Percentiles rank a stretch among this genome's conserved stretches.
Conservation (phyloP, 2,797 vertebrate species). For the Capromys pilorides region DNA sequence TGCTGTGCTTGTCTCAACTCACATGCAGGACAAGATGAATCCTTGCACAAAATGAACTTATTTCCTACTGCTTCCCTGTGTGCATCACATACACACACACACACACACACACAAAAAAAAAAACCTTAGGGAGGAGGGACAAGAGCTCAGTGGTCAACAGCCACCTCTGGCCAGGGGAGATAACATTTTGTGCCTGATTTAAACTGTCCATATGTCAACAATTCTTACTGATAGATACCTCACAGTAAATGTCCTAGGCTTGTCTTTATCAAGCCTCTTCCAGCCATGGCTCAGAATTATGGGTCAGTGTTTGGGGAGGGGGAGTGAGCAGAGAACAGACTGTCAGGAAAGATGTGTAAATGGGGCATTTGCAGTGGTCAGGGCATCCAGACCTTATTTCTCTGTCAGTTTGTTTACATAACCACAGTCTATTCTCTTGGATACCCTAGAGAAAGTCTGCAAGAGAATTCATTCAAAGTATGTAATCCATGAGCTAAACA, state of each 20-base stretch:
- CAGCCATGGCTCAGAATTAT: constrained; percentile 3
- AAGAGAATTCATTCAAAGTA: not conserved
- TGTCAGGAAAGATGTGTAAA: not conserved
- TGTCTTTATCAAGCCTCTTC: constrained; percentile 10
- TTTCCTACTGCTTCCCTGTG: not conserved
- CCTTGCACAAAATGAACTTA: not conserved
- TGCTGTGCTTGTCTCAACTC: too few relatives aligned
- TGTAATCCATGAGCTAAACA: not conserved
- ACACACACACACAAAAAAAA: not conserved
- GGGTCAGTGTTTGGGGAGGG: not conserved
- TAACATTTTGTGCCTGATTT: constrained; percentile 34
- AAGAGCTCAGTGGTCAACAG: not conserved
- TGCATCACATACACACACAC: not conserved
- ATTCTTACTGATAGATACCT: not conserved
- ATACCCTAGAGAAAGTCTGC: not conserved
- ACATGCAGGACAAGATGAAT: not conserved
- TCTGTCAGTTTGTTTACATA: constrained; percentile 47
- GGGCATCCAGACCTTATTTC: not conserved
- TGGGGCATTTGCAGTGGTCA: not conserved
- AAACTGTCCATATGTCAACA: not conserved
- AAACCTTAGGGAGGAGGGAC: not conserved
- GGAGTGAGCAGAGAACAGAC: not conserved
- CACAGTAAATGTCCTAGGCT: not conserved
- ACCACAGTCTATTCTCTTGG: constrained; percentile 15
- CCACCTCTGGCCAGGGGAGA: not conserved